phyloP scores from a whole-genome alignment of 2,888 invertebrate species.

The Notocelia uddmanniana region DNA sequence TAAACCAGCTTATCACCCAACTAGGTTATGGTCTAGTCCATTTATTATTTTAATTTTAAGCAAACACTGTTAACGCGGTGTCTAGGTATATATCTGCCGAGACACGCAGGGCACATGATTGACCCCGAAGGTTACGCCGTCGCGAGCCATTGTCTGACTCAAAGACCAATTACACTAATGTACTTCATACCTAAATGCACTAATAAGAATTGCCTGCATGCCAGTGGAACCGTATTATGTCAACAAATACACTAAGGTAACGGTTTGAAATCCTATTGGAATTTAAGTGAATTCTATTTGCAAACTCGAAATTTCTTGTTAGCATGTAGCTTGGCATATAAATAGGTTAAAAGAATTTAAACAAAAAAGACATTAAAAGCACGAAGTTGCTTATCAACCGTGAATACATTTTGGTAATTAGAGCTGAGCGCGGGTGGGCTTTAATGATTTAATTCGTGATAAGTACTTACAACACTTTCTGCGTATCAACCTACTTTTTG shows the following conservation, averaged over 20 bases:
- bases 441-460: conserved; percentile 52
- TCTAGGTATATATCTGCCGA: not conserved
- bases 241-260: not conserved
- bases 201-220: conserved; percentile 32
- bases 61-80: conserved; percentile 63
- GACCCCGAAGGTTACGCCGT: conserved; percentile 67
- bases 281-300: conserved; percentile 18
- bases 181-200: conserved; percentile 55
- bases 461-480: not conserved
- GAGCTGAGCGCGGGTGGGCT: conserved; percentile 77
- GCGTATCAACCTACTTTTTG: not conserved
- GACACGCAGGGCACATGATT: conserved; percentile 60
- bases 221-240: conserved; percentile 28
- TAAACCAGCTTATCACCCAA: conserved; percentile 69
- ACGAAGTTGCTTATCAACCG: conserved; percentile 3
- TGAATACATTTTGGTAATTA: conserved; percentile 38
- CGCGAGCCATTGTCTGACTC: conserved; percentile 61
- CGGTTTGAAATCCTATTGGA: conserved; percentile 35
- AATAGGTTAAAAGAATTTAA: not conserved
- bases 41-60: conserved; percentile 76
- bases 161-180: conserved; percentile 64
- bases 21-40: conserved; percentile 71
- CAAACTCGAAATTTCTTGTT: conserved; percentile 21
- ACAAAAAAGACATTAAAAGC: not conserved
- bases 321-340: not conserved